Conservation (phyloP, 1,140 invertebrate genomes). For the Danaus melanippus region DNA sequence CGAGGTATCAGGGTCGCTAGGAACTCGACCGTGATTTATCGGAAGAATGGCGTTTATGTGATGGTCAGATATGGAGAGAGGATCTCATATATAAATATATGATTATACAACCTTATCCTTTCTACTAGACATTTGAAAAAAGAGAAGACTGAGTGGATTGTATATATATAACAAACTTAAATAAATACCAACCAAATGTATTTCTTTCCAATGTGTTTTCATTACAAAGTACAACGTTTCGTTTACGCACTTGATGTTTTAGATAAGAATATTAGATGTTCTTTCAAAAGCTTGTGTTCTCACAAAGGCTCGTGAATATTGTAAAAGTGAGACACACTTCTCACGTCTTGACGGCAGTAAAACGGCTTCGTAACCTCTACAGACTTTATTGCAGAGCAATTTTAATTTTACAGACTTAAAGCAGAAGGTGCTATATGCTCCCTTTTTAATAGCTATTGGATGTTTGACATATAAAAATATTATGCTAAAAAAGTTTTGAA, state of each 20-base stretch:
- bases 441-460: too few relatives aligned
- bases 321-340: constrained; percentile 37
- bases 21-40: constrained; percentile 21
- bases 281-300: constrained; percentile 7
- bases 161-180: too few relatives aligned
- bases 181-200: background rate
- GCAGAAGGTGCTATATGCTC: constrained; percentile 9
- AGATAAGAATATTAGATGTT: constrained; percentile 21
- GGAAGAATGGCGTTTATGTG: constrained; percentile 2
- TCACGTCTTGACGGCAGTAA: constrained; percentile 37
- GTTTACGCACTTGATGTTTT: constrained; percentile 8
- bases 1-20: constrained; percentile 18
- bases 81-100: too few relatives aligned
- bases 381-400: constrained; percentile 33
- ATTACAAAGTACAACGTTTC: too few relatives aligned
- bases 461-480: too few relatives aligned
- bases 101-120: too few relatives aligned
- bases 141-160: too few relatives aligned
- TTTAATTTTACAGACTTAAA: constrained; percentile 25
- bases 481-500: too few relatives aligned
- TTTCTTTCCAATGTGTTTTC: background rate
- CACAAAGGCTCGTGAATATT: constrained; percentile 43
- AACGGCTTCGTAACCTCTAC: constrained; percentile 32
- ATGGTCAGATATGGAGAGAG: too few relatives aligned
- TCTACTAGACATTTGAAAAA: too few relatives aligned